Base-by-base conservation (phyloP, 2,113 vertebrate species). In the Paramormyrops kingsleyae region DNA sequence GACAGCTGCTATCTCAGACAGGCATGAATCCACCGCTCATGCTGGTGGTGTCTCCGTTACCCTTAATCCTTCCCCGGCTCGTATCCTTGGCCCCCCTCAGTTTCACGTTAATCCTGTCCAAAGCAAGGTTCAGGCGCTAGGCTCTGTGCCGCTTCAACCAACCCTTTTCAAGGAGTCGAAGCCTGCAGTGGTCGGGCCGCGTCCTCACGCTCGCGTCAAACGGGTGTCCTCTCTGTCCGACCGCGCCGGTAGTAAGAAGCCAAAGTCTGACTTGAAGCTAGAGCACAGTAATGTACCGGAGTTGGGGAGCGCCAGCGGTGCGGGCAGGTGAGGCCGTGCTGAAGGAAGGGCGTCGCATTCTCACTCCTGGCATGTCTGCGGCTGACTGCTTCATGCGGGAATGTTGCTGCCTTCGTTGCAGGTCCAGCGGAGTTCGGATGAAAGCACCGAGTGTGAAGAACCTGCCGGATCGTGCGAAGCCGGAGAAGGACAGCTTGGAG, bases 371-470 rank as follows among this genome's bases (percentile, higher is more conserved):
- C 74, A 80, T 39, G 35, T 80, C 62, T 31, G 74, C 35, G 4
- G 74, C 74, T 0, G 35, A 1, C 35, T 2, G 74, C 35, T 19
- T 42, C 35, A 80, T 17, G 35, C 0, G 35, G 2, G 13, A 42
- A 39, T 80, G 17, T 42, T 1, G 35, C 15, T 80, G 74, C 74
- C 35, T 80, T 27, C 2, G 0, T 39, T 94, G 91, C 92, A 96
- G 97, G 74, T 94, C 93, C 17, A 96, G 96, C 5, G 96, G 97
- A 66, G 97, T 97, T 21, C 96, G 97, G 56, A 97, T 97, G 90
- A 97, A 97, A 93, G 96, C 97, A 0, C 97, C 97, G 3, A 97
- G 97, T 0, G 94, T 97, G 49, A 97, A 96, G 88, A 96, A 95
- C 10, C 92, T 97, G 39, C 92, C 97, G 0, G 95, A 97, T 89